These are phyloP conservation scores for Notamacropus eugenii DNA, from an alignment of 2,797 vertebrate genomes.

Conservation along the genomic window DNA sequence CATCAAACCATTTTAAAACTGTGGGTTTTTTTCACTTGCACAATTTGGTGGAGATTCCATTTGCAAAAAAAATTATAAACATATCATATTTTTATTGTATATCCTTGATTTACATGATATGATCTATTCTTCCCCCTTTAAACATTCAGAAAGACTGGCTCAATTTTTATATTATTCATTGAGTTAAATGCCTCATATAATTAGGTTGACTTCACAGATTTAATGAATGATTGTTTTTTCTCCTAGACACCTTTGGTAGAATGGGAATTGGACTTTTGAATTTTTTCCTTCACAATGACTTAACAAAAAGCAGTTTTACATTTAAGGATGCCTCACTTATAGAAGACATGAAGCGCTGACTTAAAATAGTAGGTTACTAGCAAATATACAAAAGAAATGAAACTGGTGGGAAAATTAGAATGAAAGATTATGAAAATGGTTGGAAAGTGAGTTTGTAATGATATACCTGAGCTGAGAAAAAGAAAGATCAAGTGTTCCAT, in stretches of 20 bases:
- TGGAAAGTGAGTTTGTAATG: not conserved
- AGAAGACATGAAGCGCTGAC: not conserved
- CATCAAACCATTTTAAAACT: not conserved
- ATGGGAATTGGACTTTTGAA: not conserved
- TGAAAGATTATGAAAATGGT: not conserved
- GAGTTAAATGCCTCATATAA: not conserved
- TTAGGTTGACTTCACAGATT: not conserved
- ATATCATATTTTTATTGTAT: not conserved
- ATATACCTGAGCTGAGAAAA: not conserved
- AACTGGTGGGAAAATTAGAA: conserved; percentile 4
- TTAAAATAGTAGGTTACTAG: not conserved
- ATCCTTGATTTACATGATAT: not conserved
- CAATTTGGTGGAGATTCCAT: not conserved
- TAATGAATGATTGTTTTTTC: not conserved
- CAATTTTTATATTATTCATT: not conserved
- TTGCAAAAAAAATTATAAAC: not conserved
- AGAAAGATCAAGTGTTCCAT: conserved; percentile 29
- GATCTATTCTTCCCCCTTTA: not conserved
- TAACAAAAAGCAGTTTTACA: conserved; percentile 7
- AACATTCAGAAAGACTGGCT: not conserved
- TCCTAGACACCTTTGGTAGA: not conserved
- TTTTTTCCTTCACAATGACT: conserved; percentile 21
- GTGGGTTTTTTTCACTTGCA: not conserved
- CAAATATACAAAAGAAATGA: conserved; percentile 12
- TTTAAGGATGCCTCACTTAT: conserved; percentile 9